Conservation (phyloP, 2,797 vertebrate species). For the Pipistrellus nathusii region DNA sequence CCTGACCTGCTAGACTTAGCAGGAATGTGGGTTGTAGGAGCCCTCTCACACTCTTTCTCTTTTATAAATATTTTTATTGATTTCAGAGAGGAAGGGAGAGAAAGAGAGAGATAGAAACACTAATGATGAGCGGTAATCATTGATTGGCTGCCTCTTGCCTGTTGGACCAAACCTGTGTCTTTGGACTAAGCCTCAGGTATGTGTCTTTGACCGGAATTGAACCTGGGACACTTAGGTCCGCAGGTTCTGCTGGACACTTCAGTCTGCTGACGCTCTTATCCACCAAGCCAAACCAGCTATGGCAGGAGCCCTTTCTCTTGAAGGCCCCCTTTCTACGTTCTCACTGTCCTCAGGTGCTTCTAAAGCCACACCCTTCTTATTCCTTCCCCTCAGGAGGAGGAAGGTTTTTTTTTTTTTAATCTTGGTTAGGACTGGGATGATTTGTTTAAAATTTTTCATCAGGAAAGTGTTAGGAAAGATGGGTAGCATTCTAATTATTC, state of each 20-base stretch:
- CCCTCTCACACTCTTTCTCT: neutral
- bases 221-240: too few species aligned
- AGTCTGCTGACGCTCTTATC: too few species aligned
- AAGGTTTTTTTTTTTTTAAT: conserved; percentile 15
- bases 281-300: too few species aligned
- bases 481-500: conserved; percentile 29
- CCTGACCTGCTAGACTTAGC: neutral
- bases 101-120: too few species aligned
- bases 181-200: too few species aligned
- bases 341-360: neutral
- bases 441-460: conserved; percentile 52
- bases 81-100: too few species aligned
- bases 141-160: too few species aligned
- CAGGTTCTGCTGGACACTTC: too few species aligned
- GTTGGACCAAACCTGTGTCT: too few species aligned
- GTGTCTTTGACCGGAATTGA: too few species aligned
- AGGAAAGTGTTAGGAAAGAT: conserved; percentile 58
- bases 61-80: too few species aligned
- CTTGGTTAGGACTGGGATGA: neutral
- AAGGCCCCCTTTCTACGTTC: neutral
- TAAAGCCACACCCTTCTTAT: neutral
- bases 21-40: neutral
- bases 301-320: neutral
- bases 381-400: neutral
- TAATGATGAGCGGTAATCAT: too few species aligned